Base-by-base conservation (phyloP, 2,888 invertebrate species). In the Scaptodrosophila latifasciaeformis region DNA sequence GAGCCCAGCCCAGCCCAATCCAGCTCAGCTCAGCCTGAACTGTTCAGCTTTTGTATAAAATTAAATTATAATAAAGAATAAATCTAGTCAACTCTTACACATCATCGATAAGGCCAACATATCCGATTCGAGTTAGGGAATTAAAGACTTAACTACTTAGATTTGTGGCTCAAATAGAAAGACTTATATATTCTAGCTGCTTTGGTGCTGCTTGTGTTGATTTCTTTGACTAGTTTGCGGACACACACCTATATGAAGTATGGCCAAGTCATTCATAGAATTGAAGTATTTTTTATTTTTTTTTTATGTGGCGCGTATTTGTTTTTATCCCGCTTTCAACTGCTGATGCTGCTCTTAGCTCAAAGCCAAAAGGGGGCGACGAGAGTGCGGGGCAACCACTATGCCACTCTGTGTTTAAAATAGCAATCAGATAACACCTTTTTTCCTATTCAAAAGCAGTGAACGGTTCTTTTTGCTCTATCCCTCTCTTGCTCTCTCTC, bases 371-470 rank as follows among this genome's bases (percentile, higher is more conserved):
- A n/a, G n/a, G n/a, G n/a, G n/a, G n/a, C n/a, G n/a, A n/a, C n/a
- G n/a, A n/a, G n/a, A n/a, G n/a, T n/a, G n/a, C n/a, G n/a, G n/a
- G n/a, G n/a, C n/a, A n/a, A n/a, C n/a, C 24, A 24, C 24, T 34
- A 6, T 34, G 34, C 13, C 34, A 12, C 42, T 21, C 59, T 79
- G 76, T 78, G 82, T 71, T 71, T 69, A 72, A 76, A 81, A 82
- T 79, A 66, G 79, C 82, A 81, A 81, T 81, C 80, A 82, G 82
- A 81, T 81, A 81, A 82, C 80, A 81, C 80, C 82, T 81, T 57
- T 60, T 59, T 63, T 60, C 35, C 53, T 53, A 53, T 59, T 59
- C 49, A 44, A 19, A 29, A 17, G 13, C 37, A 13, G 37, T 17
- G 37, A 37, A 37, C 17, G 37, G 1, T 17, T 9, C 5, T 10